Base-by-base conservation (phyloP, 2,797 vertebrate genomes). In the Xenops minutus region DNA sequence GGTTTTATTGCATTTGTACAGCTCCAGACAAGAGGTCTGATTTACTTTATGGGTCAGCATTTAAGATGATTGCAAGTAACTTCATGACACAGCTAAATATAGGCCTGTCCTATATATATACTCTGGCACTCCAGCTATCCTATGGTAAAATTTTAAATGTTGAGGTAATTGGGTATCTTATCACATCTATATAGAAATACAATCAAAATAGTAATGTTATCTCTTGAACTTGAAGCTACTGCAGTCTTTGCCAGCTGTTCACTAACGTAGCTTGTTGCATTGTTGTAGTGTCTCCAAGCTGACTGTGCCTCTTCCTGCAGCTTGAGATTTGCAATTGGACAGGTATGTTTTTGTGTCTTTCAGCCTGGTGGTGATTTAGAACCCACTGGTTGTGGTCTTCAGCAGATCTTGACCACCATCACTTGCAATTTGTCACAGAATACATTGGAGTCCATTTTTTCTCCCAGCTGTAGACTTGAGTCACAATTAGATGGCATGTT, bases 131-230 rank as follows among this genome's bases (percentile, higher is more conserved):
- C 10, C 51, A 55, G 6, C 86, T 75, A 75, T 27, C 20, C 12
- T 64, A 4, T 26, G 69, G 49, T 69, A 54, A 41, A 27, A 48
- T 63, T 85, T 88, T 89, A 76, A 77, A 26, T 48, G 23, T 51
- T 95, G 56, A 94, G 18, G 46, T 95, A 81, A 52, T 62, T 76
- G 0, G 62, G 76, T 86, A 85, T 94, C 29, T 85, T 91, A 27
- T 89, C 77, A 7, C 94, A 93, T 48, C 97, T 97, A 41, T 87
- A 97, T 77, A 98, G 94, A 82, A 98, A 89, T 81, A 96, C 44
- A 12, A 97, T 93, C 68, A 94, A 94, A 75, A 98, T 54, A 75
- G 97, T 97, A 80, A 97, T 80, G n/a, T 97, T 98, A 41, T 98
- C 96, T 92, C 93, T 97, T 63, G 97, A 98, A 75, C 97, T 97